Evolutionary conservation across 2,888 invertebrate species (phyloP).

Genomic region (Drosophila hamatofila): DNA sequence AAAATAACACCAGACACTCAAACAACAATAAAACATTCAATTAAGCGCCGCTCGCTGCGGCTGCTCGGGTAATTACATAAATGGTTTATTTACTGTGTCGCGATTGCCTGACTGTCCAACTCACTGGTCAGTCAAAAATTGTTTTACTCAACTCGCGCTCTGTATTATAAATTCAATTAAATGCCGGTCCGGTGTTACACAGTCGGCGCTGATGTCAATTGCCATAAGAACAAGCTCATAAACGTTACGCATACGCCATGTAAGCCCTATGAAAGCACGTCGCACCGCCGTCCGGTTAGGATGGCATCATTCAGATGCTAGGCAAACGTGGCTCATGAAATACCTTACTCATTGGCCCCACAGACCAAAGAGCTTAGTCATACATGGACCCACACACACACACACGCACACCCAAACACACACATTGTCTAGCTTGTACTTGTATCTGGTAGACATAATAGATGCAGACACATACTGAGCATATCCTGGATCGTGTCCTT

Average conservation of each 20-base stretch:
- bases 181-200: conserved; percentile 4
- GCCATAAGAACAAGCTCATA: conserved; percentile 57
- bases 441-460: conserved; percentile 38
- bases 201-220: conserved; percentile 44
- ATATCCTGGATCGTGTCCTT: conserved; percentile 25
- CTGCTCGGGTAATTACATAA: conserved; percentile 60
- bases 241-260: conserved; percentile 64
- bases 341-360: conserved; percentile 54
- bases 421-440: conserved; percentile 45
- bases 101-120: too few species aligned
- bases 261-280: conserved; percentile 24
- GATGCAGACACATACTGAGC: conserved; percentile 38
- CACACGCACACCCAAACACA: neutral
- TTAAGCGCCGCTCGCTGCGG: conserved; percentile 42
- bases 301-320: conserved; percentile 18
- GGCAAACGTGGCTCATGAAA: conserved; percentile 41
- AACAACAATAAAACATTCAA: conserved; percentile 68
- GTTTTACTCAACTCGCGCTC: conserved; percentile 40
- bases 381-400: neutral
- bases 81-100: conserved; percentile 47
- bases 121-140: conserved; percentile 19
- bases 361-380: conserved; percentile 25
- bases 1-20: conserved; percentile 21
- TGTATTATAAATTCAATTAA: conserved; percentile 37
- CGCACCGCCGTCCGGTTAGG: conserved; percentile 27